Base-by-base conservation (phyloP, 2,113 vertebrate species). In the Micronisus gabar region DNA sequence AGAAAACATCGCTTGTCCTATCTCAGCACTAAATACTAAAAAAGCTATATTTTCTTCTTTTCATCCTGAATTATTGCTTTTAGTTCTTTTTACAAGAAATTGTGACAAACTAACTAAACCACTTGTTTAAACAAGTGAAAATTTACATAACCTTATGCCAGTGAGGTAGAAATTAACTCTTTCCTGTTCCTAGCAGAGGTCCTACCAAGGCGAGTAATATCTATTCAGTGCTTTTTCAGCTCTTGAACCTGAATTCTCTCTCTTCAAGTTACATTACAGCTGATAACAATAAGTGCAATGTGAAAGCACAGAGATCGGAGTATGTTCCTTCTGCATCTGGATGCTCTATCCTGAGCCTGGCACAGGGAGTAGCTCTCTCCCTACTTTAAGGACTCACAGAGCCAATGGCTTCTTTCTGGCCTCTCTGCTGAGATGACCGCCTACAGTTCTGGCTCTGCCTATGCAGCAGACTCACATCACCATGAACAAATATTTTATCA, bases 381-480 rank as follows among this genome's bases (percentile, higher is more conserved):
- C 10, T 43, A 6, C 40, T 75, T 22, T 14, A 45, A 72, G 48
- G 80, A 63, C n/a, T 47, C 53, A 38, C 9, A 50, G 13, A 63
- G 16, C 53, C 40, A 66, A 90, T 47, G 19, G 40, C 30, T 96
- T 67, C 45, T 48, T 66, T 53, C 62, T 40, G 62, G 50, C 34
- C 50, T 52, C 45, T 52, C 55, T 53, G 32, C 45, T 48, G 68
- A 85, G 70, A 66, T 6, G 5, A 41, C 16, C 2, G 4, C 8
- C 40, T 43, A 11, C 18, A n/a, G 9, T 67, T 82, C 62, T 66
- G 56, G 30, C 32, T 25, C 26, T 58, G 40, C 48, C 41, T 62
- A 6, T 45, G 65, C 1, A 2, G 40, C 40, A 74, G 25, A 32
- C 22, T 55, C 17, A 5, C 0, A 0, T 11, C 3, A 5, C 41